A percentile compares a stretch with the other conserved stretches of the same genome.
phyloP scores from a whole-genome alignment of 2,888 invertebrate genomes.

The Anaspis maculata region DNA sequence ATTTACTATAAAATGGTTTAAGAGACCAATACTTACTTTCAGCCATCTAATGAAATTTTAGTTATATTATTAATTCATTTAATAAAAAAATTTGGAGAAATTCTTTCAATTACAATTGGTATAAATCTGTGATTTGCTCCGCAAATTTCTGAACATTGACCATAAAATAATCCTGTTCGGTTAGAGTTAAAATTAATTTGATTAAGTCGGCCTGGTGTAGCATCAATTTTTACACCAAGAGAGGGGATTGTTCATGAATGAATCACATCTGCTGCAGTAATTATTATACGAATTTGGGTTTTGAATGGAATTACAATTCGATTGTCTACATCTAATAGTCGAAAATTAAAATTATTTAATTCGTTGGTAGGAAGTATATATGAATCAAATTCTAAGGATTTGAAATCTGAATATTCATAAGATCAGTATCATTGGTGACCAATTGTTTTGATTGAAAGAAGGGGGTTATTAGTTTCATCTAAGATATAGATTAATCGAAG shows the following conservation, averaged over 20 bases:
- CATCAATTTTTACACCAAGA: slow-evolving; percentile 57
- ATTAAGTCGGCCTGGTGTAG: slow-evolving; percentile 56
- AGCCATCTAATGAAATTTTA: slow-evolving; percentile 54
- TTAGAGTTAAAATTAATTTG: slow-evolving; percentile 55
- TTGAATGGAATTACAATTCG: slow-evolving; percentile 51
- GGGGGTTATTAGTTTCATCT: slow-evolving; percentile 53
- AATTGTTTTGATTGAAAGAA: slow-evolving; percentile 53
- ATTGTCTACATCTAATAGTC: slow-evolving; percentile 57
- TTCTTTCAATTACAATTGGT: slow-evolving; percentile 60
- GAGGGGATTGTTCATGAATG: slow-evolving; percentile 58
- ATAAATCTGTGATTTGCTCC: slow-evolving; percentile 75
- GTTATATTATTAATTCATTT: slow-evolving; percentile 49
- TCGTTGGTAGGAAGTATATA: slow-evolving; percentile 49
- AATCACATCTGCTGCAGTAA: slow-evolving; percentile 56
- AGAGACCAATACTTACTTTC: slow-evolving; percentile 64
- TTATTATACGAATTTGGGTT: slow-evolving; percentile 55
- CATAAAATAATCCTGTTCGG: slow-evolving; percentile 58
- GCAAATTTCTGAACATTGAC: slow-evolving; percentile 78
- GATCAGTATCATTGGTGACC: slow-evolving; percentile 48
- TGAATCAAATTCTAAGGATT: slow-evolving; percentile 50
- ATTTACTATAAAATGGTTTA: slow-evolving; percentile 58
- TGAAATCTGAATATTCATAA: slow-evolving; percentile 58
- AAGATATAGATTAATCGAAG: slow-evolving; percentile 52
- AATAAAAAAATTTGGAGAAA: slow-evolving; percentile 48
- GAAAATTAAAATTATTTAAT: slow-evolving; percentile 43